A percentile compares a stretch with the other conserved stretches of the same genome.
phyloP scores from a whole-genome alignment of 2,888 invertebrate species.

The Proisotoma minuta region DNA sequence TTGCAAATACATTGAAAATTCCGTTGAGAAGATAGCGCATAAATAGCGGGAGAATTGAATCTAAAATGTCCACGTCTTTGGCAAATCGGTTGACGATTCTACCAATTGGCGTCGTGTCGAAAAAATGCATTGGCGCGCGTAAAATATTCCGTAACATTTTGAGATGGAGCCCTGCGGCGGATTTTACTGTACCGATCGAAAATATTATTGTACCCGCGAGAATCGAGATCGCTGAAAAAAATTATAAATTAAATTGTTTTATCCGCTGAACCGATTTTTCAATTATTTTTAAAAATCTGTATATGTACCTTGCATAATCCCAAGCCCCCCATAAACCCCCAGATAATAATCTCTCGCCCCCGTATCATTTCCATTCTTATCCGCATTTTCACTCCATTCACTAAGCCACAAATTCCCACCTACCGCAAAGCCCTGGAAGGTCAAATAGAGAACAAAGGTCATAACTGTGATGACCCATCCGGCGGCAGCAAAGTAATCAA shows the following conservation, averaged over 20 bases:
- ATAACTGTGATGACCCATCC: constrained; percentile 50
- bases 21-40: constrained; percentile 26
- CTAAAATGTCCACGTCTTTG: constrained; percentile 51
- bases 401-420: constrained; percentile 49
- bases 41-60: constrained; percentile 40
- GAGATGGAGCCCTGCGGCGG: constrained; percentile 47
- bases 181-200: constrained; percentile 48
- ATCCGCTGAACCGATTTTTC: background rate
- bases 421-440: constrained; percentile 47
- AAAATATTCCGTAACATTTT: constrained; percentile 46
- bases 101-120: constrained; percentile 59
- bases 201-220: constrained; percentile 45
- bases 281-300: background rate
- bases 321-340: constrained; percentile 51
- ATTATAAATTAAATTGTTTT: constrained; percentile 1
- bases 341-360: constrained; percentile 48
- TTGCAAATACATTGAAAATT: constrained; percentile 63
- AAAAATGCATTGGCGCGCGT: constrained; percentile 48
- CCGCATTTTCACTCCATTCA: constrained; percentile 43
- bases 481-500: constrained; percentile 52
- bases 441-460: constrained; percentile 50
- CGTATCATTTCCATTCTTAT: constrained; percentile 40
- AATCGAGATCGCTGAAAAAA: constrained; percentile 41
- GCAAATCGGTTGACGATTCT: constrained; percentile 65
- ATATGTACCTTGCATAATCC: constrained; percentile 49